These are phyloP conservation scores for Zapornia atra DNA, from an alignment of 2,113 vertebrate genomes.

Conservation along the genomic window DNA sequence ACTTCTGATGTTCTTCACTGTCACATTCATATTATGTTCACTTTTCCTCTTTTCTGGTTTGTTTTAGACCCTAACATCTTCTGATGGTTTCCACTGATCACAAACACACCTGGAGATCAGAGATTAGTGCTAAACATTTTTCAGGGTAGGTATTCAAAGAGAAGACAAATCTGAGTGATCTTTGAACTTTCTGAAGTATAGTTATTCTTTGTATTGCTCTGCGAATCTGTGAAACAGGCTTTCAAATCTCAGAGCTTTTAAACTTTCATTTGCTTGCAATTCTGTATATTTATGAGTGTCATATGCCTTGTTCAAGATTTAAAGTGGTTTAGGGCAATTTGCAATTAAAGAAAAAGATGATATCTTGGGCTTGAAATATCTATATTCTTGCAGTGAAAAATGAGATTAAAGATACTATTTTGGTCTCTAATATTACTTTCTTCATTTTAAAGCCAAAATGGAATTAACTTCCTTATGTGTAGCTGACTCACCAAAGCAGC, in stretches of 20 bases:
- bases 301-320: neutral
- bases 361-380: conserved; percentile 1
- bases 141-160: neutral
- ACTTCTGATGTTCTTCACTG: neutral
- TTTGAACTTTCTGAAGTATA: neutral
- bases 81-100: neutral
- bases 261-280: conserved; percentile 1
- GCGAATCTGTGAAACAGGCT: neutral
- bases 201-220: conserved; percentile 3
- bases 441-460: conserved; percentile 27
- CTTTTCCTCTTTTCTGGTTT: neutral
- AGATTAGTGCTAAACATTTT: neutral
- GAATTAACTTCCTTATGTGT: neutral
- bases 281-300: conserved; percentile 6
- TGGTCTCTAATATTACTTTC: conserved; percentile 7
- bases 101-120: neutral
- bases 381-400: conserved; percentile 14
- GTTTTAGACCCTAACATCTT: neutral
- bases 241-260: neutral
- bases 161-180: neutral
- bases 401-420: conserved; percentile 32
- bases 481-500: neutral
- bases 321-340: neutral
- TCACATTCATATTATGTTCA: neutral
- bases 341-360: conserved; percentile 37